Evolutionary conservation across 2,888 invertebrate genomes (phyloP), one percentile per base, ranked within the genome.

Genomic region (Parasteatoda lunata): DNA sequence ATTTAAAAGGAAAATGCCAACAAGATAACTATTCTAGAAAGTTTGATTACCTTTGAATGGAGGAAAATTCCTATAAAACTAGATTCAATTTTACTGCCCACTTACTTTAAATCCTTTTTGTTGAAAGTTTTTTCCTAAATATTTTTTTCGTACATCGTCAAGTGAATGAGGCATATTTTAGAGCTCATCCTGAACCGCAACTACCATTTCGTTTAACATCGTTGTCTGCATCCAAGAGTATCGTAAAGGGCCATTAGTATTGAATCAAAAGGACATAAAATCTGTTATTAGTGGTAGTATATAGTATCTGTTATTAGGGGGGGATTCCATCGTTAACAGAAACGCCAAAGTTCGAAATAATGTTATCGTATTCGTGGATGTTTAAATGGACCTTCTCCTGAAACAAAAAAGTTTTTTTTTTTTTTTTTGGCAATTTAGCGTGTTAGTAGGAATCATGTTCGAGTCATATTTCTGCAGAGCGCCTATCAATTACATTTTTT

Each of bases 221-320:
- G 66, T 76, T 82, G 69, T 82, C 82, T 82, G 76, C 82, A 82
- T 76, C 76, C 76, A 82, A 82, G 82, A 59, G 76, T 82, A 76
- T 82, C 76, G 82, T 82, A 77, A 82, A 82, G 70, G 51, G 70
- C 75, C 82, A 82, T 82, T 82, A 82, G 76, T 75, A 75, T 49
- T 49, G 82, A 82, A 82, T 81, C 75, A 75, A 75, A 81, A 75
- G 47, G 75, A 75, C 73, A 81, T 82, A 76, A 82, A 82, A 82
- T 82, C 76, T 82, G 82, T 82, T 82, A 82, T 82, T 82, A 82
- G 82, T 69, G 76, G 82, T 64, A 76, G 76, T n/a, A n/a, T n/a
- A n/a, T n/a, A n/a, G n/a, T n/a, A n/a, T n/a, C n/a, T n/a, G n/a
- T n/a, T n/a, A n/a, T n/a, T n/a, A n/a, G 68, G n/a, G 15, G 30